These are phyloP conservation scores for Hesperophylax magnus DNA, from an alignment of 1,140 invertebrate species.

Conservation along the genomic window DNA sequence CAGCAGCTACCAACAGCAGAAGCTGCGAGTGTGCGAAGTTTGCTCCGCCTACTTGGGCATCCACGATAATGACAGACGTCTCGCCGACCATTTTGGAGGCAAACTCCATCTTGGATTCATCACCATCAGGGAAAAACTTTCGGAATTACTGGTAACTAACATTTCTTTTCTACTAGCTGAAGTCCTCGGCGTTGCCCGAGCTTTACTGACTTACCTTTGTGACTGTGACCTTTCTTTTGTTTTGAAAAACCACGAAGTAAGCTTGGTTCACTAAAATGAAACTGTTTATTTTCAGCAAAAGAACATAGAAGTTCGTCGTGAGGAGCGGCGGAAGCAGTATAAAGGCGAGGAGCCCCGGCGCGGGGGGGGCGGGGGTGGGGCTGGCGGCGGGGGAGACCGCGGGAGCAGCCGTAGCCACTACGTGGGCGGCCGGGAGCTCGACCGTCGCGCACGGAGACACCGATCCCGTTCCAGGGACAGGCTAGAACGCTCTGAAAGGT, in stretches of 20 bases:
- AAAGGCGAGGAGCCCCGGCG: conserved; percentile 60
- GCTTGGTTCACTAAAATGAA: no score
- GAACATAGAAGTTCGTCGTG: conserved; percentile 78
- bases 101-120: conserved; percentile 99
- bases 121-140: conserved; percentile 95
- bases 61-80: conserved; percentile 96
- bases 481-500: conserved; percentile 59
- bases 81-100: conserved; percentile 99
- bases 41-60: conserved; percentile 99
- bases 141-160: conserved; percentile 86
- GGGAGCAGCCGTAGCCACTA: conserved; percentile 74
- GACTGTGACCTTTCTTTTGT: no score
- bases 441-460: conserved; percentile 76
- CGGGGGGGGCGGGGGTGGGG: conserved; percentile 13
- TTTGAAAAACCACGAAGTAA: no score
- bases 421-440: conserved; percentile 79
- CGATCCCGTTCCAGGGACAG: conserved; percentile 74
- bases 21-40: conserved; percentile 97
- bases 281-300: conserved; percentile 62
- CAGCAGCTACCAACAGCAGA: conserved; percentile 98
- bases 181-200: no score
- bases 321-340: conserved; percentile 76
- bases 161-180: no score
- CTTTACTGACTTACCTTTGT: no score
- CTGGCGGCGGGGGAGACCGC: conserved; percentile 74